Evolutionary conservation across 2,113 vertebrate genomes (phyloP), one percentile per base, ranked within the genome.

Genomic region (Saccopteryx leptura): DNA sequence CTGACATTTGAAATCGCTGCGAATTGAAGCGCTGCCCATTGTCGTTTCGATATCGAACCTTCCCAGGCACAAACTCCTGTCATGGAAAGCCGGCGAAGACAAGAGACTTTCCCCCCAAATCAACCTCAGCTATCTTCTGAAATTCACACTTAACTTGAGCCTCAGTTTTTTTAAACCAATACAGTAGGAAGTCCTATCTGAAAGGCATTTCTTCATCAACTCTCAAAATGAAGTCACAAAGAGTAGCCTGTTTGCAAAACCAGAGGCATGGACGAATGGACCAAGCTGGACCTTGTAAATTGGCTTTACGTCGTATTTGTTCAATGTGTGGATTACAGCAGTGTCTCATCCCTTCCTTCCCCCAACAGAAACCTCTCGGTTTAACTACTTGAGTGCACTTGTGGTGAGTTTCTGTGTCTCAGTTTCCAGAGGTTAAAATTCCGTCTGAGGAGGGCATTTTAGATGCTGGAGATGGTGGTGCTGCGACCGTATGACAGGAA

Each of bases 401-500:
- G 88, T 54, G 31, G 39, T 95, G 72, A 91, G 94, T 97, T 93
- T 92, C 79, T 88, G 26, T 88, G 84, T 74, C 63, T 93, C 93
- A 91, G 71, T 93, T 91, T 95, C 79, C 61, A 83, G 52, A 82
- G 72, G 74, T 88, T 97, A 95, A 93, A 95, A 94, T 97, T 94
- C 74, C 79, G 91, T 86, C 93, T 94, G 93, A 92, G 65, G 68
- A 90, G 66, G 71, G 11, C 82, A 96, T 95, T 95, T 88, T 80
- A 89, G 48, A 78, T 82, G 28, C 18, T 93, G 8, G 18, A 58
- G 83, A 94, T 74, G 93, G 92, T 88, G 85, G 26, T 82, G 28
- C 39, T 91, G 72, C 85, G 93, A 95, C 80, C 95, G 82, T 75
- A 94, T 95, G 94, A 93, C 76, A 95, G 93, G 96, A 96, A 96